Evolutionary conservation across 2,113 vertebrate species (phyloP).

Genomic region (Corythornis vintsioides): DNA sequence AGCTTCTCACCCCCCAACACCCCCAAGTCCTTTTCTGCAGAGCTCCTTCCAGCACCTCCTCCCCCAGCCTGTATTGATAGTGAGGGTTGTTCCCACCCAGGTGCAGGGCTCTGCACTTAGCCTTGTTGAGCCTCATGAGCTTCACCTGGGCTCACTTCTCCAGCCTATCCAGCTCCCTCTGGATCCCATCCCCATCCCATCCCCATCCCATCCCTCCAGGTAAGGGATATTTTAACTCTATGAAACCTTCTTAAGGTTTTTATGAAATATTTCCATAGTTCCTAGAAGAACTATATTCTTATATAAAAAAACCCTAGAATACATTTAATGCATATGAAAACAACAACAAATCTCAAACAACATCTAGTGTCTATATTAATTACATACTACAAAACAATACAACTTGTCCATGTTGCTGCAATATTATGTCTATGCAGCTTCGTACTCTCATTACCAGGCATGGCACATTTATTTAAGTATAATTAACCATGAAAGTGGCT

Average conservation of each 20-base stretch:
- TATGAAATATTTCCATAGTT: neutral
- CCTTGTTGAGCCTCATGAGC: too few relatives aligned
- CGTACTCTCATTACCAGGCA: constrained; percentile 20
- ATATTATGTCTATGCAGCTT: constrained; percentile 23
- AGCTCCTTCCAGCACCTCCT: too few relatives aligned
- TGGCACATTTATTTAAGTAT: constrained; percentile 68
- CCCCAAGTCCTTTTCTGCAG: too few relatives aligned
- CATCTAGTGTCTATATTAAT: neutral
- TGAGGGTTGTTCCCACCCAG: too few relatives aligned
- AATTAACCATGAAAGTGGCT: constrained; percentile 71
- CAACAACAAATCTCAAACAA: neutral
- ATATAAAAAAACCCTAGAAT: neutral
- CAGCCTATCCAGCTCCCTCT: too few relatives aligned
- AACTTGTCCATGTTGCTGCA: neutral
- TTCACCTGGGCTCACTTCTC: too few relatives aligned
- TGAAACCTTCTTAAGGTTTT: neutral
- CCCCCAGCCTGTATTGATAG: too few relatives aligned
- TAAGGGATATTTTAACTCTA: neutral
- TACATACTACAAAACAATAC: neutral
- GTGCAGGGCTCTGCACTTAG: too few relatives aligned
- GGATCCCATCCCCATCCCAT: too few relatives aligned
- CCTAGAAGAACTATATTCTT: neutral
- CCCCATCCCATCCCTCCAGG: too few relatives aligned
- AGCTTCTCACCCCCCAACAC: too few relatives aligned
- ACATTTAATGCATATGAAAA: neutral